phyloP scores from a whole-genome alignment of 2,797 vertebrate species.

The Hyperoplus lanceolatus region DNA sequence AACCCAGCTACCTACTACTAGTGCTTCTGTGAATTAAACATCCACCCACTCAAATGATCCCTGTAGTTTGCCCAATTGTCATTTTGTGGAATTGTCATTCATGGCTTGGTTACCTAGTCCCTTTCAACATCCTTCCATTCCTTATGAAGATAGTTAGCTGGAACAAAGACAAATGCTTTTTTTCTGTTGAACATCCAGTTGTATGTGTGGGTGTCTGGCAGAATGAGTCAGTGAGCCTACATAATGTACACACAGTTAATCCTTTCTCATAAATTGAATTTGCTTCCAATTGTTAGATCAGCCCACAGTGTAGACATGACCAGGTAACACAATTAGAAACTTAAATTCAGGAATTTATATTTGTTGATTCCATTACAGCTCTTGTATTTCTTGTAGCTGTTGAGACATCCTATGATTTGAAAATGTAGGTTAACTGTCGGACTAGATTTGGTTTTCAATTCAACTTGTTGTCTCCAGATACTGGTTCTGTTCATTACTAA shows the following conservation, averaged over 20 bases:
- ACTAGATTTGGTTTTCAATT: not conserved
- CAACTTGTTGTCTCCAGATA: not conserved
- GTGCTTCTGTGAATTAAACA: not conserved
- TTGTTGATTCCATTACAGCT: not conserved
- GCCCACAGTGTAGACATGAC: not conserved
- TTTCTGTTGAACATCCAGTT: constrained; percentile 12
- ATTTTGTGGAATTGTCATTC: not conserved
- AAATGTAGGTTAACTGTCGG: not conserved
- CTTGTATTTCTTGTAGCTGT: not conserved
- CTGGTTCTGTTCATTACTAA: not conserved
- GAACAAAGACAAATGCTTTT: constrained; percentile 6
- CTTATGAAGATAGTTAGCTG: not conserved
- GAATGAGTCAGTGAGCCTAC: constrained; percentile 42
- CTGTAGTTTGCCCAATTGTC: not conserved
- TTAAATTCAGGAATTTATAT: not conserved
- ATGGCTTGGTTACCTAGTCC: not conserved
- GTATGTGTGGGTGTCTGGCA: constrained; percentile 45
- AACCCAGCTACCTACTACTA: not conserved
- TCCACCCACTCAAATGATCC: not conserved
- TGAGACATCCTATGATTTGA: not conserved
- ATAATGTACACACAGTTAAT: constrained; percentile 25
- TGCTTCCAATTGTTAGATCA: constrained; percentile 3
- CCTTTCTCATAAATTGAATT: constrained; percentile 20
- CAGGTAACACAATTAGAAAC: not conserved
- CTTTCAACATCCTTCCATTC: not conserved